A percentile compares a stretch with the other conserved stretches of the same genome.
phyloP scores from a whole-genome alignment of 2,113 vertebrate species.

The Callionymus lyra region DNA sequence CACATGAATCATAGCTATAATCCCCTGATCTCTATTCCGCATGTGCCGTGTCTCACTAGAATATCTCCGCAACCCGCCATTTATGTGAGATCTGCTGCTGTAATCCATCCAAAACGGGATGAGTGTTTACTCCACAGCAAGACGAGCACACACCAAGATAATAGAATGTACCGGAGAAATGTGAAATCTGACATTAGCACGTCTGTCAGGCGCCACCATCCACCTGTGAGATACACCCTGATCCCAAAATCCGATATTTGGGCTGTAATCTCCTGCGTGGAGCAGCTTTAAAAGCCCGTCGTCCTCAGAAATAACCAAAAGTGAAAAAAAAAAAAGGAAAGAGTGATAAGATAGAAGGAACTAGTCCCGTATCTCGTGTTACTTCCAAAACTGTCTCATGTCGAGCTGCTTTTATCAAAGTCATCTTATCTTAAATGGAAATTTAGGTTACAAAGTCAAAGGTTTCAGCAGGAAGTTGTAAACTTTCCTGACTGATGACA shows the following conservation, averaged over 20 bases:
- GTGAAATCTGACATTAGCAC: slow-evolving; percentile 28
- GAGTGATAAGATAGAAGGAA: too few species aligned
- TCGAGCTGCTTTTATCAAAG: too few species aligned
- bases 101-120: slow-evolving; percentile 3
- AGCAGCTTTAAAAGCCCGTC: neutral
- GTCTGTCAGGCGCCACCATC: slow-evolving; percentile 1
- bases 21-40: slow-evolving; percentile 36
- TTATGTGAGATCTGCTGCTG: slow-evolving; percentile 6
- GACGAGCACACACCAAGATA: slow-evolving; percentile 3
- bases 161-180: slow-evolving; percentile 12
- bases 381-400: too few species aligned
- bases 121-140: slow-evolving; percentile 10
- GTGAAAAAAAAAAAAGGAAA: too few species aligned
- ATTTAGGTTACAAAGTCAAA: too few species aligned
- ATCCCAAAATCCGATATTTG: slow-evolving; percentile 11
- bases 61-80: slow-evolving; percentile 19
- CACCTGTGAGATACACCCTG: slow-evolving; percentile 4
- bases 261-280: neutral
- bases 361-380: too few species aligned
- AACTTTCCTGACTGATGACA: too few species aligned
- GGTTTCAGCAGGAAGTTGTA: too few species aligned
- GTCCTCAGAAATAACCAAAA: too few species aligned
- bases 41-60: slow-evolving; percentile 5
- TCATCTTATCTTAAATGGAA: too few species aligned
- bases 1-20: slow-evolving; percentile 24